Conservation (phyloP, 2,113 vertebrate genomes). For the Piprites chloris region DNA sequence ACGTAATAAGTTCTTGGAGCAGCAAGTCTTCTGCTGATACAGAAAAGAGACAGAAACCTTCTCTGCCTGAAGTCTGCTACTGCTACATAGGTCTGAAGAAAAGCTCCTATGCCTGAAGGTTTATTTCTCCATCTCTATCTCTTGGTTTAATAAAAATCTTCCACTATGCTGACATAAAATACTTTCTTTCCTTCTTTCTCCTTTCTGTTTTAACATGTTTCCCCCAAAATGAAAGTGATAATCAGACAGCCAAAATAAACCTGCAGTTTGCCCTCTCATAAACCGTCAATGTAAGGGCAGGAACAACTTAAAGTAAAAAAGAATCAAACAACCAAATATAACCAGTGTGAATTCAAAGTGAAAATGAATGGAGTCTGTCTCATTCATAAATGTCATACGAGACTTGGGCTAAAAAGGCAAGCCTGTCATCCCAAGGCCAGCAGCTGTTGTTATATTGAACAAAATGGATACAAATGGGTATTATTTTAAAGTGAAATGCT, state of each 20-base stretch:
- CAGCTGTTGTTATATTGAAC: constrained; percentile 88
- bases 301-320: constrained; percentile 42
- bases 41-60: neutral
- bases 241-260: constrained; percentile 33
- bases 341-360: constrained; percentile 69
- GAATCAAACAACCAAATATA: constrained; percentile 53
- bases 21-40: neutral
- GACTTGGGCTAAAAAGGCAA: constrained; percentile 76
- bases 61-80: accelerated
- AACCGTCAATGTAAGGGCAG: constrained; percentile 49
- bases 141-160: neutral
- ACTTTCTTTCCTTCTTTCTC: neutral
- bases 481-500: constrained; percentile 90
- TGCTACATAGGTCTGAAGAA: neutral
- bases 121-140: neutral
- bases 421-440: constrained; percentile 73
- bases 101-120: neutral
- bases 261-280: constrained; percentile 19
- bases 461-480: constrained; percentile 91
- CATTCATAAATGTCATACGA: constrained; percentile 83
- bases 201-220: neutral
- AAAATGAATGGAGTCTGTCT: constrained; percentile 73
- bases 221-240: neutral
- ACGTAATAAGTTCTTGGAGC: neutral
- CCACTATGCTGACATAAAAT: neutral